Conservation (phyloP, 1,140 invertebrate species). For the Coenobita brevimanus region DNA sequence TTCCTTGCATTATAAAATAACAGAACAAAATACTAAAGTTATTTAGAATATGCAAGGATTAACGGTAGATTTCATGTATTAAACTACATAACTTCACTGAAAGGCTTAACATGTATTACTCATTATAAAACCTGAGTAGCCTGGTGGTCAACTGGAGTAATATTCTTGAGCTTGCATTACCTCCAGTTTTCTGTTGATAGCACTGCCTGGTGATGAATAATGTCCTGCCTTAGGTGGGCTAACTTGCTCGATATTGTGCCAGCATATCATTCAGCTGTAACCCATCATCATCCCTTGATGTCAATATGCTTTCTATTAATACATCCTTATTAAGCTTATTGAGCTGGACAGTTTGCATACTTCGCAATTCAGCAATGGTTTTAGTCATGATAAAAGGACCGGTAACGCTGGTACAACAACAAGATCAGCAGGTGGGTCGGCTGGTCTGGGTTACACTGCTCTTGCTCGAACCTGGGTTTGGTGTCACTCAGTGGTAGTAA, state of each 20-base stretch:
- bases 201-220: background rate
- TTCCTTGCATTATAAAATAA: no score
- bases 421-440: no score
- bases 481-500: no score
- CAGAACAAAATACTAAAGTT: no score
- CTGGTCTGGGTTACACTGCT: no score
- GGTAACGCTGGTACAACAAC: background rate
- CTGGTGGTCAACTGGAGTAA: no score
- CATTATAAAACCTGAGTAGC: no score
- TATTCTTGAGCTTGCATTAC: conserved; percentile 2
- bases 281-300: background rate
- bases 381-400: background rate
- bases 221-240: background rate
- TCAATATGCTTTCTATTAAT: background rate
- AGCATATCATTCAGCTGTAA: background rate
- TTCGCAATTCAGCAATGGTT: conserved; percentile 3
- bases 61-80: no score
- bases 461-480: no score
- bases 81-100: no score
- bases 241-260: background rate
- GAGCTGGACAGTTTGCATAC: background rate
- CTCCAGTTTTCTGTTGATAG: background rate
- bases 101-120: no score
- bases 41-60: no score
- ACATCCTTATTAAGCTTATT: background rate